These are phyloP conservation scores for Lamprotornis superbus DNA, from an alignment of 2,113 vertebrate species.

Conservation along the genomic window DNA sequence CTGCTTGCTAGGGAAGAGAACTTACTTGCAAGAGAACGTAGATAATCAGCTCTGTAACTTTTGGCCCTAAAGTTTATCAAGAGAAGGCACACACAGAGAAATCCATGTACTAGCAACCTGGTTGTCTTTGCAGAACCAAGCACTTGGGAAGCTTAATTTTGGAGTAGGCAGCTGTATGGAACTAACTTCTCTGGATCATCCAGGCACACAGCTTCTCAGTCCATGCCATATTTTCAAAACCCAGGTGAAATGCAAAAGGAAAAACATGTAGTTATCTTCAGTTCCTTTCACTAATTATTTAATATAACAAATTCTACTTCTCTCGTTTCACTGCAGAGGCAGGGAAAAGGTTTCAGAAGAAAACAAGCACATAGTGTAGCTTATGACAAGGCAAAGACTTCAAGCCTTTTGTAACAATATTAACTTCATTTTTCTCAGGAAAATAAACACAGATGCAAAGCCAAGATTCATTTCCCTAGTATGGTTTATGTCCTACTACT, in stretches of 20 bases:
- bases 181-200: not conserved
- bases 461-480: not conserved
- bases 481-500: not conserved
- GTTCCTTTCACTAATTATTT: not conserved
- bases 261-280: not conserved
- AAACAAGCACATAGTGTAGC: not conserved
- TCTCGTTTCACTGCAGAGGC: not conserved
- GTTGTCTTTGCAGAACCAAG: not conserved
- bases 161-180: not conserved
- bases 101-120: not conserved
- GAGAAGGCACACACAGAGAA: not conserved
- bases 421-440: not conserved
- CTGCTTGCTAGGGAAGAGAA: not conserved
- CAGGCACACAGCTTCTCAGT: not conserved
- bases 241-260: not conserved
- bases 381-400: not conserved
- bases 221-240: not conserved
- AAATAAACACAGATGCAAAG: not conserved
- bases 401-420: not conserved
- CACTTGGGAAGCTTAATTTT: not conserved
- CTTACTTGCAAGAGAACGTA: not conserved
- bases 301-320: not conserved
- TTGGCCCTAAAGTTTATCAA: not conserved
- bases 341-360: not conserved
- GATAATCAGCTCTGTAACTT: not conserved